Percentiles rank a stretch among this genome's conserved stretches.
phyloP scores from a whole-genome alignment of 1,140 invertebrate genomes.

The Tetramorium alpestre region DNA sequence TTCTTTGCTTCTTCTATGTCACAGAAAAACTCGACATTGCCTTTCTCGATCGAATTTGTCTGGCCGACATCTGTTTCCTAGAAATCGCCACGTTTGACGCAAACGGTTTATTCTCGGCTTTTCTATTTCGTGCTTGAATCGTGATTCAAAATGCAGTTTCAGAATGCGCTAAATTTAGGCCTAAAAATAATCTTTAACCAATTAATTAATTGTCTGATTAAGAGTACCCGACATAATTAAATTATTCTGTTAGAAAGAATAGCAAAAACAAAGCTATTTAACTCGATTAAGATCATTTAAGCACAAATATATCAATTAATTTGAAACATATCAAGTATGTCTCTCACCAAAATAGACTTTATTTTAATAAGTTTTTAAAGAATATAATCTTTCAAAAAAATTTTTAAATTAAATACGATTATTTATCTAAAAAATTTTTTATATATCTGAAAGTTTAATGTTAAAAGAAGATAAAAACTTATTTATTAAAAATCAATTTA shows the following conservation, averaged over 20 bases:
- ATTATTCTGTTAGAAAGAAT: not conserved
- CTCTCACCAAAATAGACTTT: not conserved
- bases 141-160: conserved; percentile 3
- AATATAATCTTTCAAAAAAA: not conserved
- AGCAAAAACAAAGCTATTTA: not conserved
- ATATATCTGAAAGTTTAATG: conserved; percentile 2
- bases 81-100: conserved; percentile 7
- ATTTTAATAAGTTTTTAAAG: not conserved
- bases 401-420: conserved; percentile 10
- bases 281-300: conserved; percentile 14
- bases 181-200: not conserved
- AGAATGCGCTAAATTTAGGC: not conserved
- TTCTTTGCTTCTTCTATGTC: not conserved
- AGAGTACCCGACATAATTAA: not conserved
- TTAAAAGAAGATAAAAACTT: not conserved
- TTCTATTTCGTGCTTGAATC: not conserved
- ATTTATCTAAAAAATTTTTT: not conserved
- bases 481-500: conserved; percentile 4
- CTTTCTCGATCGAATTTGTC: conserved; percentile 19
- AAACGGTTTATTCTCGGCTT: conserved; percentile 21
- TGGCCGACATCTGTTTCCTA: not conserved
- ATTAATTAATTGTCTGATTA: conserved; percentile 18
- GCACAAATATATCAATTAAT: not conserved
- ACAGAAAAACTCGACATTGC: conserved; percentile 55
- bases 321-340: not conserved